Base-by-base conservation (phyloP, 2,113 vertebrate genomes). In the Cacatua alba region DNA sequence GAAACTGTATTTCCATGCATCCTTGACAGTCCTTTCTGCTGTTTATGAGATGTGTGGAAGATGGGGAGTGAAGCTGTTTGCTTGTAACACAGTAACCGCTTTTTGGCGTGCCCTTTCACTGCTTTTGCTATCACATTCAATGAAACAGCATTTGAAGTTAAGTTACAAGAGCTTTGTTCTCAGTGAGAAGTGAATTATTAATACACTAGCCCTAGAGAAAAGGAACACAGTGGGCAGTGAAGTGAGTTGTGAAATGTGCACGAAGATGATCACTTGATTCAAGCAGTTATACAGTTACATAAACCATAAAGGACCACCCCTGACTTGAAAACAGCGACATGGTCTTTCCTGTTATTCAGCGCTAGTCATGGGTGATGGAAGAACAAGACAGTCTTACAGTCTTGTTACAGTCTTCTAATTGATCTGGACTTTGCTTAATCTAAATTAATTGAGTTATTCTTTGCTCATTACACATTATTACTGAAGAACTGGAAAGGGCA, bases 391-490 rank as follows among this genome's bases (percentile, higher is more conserved):
- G 48, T 55, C 81, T 84, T 87, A 78, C 48, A 75, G 49, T 65
- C 77, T 49, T 92, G 26, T 57, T 88, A 68, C 43, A 72, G 33
- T 81, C 48, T 95, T 93, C 78, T 93, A 93, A 96, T 92, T 95
- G 82, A 95, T 86, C 49, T 94, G 63, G 86, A 71, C 71, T 94
- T 94, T 83, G 24, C 44, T 83, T 96, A 84, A 82, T 95, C 76
- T 82, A 82, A 96, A 95, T 94, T 92, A 96, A 93, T 97, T 86
- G 88, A 91, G 57, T 70, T 86, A 90, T 95, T 93, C 70, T 93
- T 93, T 92, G 62, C 62, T 92, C 83, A 82, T 95, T 94, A 86
- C 43, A 87, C 41, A 37, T 82, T 92, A 86, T 89, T 91, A 92
- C 46, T 91, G 86, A 85, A 49, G 67, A 83, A 51, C 44, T 68